Evolutionary conservation across 2,888 invertebrate species (phyloP).

Genomic region (Lobophora halterata): DNA sequence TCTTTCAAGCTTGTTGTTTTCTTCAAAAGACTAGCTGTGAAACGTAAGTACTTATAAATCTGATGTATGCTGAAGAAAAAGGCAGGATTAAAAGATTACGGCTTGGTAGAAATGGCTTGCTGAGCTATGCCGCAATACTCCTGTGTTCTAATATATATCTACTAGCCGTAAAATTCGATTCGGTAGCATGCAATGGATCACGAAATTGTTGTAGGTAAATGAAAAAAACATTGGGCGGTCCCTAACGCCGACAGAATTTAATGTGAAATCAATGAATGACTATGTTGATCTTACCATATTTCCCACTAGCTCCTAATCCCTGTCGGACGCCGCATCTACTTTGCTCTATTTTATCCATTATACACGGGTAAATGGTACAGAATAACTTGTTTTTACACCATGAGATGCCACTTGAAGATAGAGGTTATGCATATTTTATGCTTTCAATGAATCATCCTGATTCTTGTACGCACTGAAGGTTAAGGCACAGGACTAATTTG

Average conservation of each 20-base stretch:
- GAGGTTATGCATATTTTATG: slow-evolving; percentile 26
- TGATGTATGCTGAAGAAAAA: no score
- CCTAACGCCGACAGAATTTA: slow-evolving; percentile 1
- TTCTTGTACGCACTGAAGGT: neutral
- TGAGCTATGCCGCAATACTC: no score
- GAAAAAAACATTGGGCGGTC: slow-evolving; percentile 19
- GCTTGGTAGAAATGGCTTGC: slow-evolving; percentile 43
- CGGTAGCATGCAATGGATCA: slow-evolving; percentile 31
- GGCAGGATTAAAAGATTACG: no score
- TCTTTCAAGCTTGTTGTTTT: slow-evolving; percentile 2
- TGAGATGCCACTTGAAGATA: no score
- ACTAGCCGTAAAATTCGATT: no score
- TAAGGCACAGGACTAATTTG: no score
- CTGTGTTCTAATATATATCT: no score
- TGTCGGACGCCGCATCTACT: no score
- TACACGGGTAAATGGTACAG: neutral
- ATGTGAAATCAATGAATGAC: slow-evolving; percentile 10
- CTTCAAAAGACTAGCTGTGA: slow-evolving; percentile 10
- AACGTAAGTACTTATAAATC: no score
- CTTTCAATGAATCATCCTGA: slow-evolving; percentile 24
- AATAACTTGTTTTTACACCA: slow-evolving; percentile 1
- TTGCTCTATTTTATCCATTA: neutral
- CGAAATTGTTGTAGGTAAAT: neutral
- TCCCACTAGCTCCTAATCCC: no score
- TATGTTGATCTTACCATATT: no score